A percentile compares a stretch with the other conserved stretches of the same genome.
phyloP scores from a whole-genome alignment of 2,113 vertebrate species.

The Psilopsiagon aymara region DNA sequence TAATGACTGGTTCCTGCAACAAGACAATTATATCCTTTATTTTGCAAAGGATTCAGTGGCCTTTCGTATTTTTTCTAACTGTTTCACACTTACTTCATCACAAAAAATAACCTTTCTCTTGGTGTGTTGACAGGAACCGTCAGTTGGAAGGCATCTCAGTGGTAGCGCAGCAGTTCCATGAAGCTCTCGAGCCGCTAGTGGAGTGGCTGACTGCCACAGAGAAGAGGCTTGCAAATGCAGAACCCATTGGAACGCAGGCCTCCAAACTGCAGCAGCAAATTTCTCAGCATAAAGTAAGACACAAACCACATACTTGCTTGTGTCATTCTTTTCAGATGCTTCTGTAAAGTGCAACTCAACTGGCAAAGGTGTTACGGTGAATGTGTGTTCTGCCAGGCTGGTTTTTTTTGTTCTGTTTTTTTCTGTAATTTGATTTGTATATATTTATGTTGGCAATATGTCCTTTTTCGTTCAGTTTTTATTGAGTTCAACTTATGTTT shows the following conservation, averaged over 20 bases:
- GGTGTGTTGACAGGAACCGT: constrained; percentile 79
- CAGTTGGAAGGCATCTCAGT: constrained; percentile 92
- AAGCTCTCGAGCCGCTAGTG: constrained; percentile 89
- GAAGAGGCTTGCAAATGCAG: constrained; percentile 88
- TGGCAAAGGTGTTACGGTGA: neutral
- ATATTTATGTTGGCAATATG: constrained; percentile 16
- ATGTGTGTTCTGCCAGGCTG: neutral
- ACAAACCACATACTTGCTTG: neutral
- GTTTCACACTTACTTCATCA: neutral
- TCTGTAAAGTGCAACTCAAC: neutral
- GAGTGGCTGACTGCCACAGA: constrained; percentile 90
- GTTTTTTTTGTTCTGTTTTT: neutral
- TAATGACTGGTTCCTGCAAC: neutral
- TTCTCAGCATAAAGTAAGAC: constrained; percentile 90
- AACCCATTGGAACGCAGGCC: constrained; percentile 92
- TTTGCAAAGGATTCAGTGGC: neutral
- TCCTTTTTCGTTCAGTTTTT: constrained; percentile 4
- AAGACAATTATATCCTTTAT: neutral
- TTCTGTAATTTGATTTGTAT: constrained; percentile 48
- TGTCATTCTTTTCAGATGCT: neutral
- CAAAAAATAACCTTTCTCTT: constrained; percentile 52
- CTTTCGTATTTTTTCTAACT: neutral
- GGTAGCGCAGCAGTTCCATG: constrained; percentile 94
- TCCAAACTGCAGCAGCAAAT: constrained; percentile 92
- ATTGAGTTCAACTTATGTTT: constrained; percentile 61